Evolutionary conservation across 2,888 invertebrate genomes (phyloP).

Genomic region (Lithophane semibrunnea): DNA sequence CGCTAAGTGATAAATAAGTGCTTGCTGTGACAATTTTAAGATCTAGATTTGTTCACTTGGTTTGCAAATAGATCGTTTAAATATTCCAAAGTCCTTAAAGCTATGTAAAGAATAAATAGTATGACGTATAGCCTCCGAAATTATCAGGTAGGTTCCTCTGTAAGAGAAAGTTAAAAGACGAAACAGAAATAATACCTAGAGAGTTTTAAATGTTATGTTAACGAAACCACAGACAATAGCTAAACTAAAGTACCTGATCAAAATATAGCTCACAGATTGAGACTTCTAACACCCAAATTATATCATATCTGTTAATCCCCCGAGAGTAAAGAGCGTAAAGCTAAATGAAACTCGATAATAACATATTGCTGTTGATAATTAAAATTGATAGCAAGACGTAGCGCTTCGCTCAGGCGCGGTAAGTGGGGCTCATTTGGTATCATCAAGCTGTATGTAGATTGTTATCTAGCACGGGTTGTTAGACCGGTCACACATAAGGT

Average conservation of each 20-base stretch:
- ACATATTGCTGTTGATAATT: conserved; percentile 39
- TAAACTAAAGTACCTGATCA: not conserved
- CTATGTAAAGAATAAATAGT: not conserved
- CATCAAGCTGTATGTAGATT: conserved; percentile 35
- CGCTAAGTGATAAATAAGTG: conserved; percentile 22
- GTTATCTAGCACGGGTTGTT: conserved; percentile 36
- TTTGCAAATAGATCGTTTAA: not conserved
- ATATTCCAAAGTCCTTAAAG: not conserved
- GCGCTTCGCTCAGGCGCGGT: conserved; percentile 46
- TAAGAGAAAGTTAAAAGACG: not conserved
- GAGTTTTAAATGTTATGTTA: not conserved
- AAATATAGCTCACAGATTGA: not conserved
- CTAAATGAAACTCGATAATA: conserved; percentile 60
- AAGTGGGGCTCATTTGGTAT: conserved; percentile 47
- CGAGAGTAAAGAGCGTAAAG: conserved; percentile 53
- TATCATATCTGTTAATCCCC: conserved; percentile 9
- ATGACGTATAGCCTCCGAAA: not conserved
- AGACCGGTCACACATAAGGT: not conserved
- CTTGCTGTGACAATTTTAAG: not conserved
- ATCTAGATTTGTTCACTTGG: not conserved
- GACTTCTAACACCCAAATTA: not conserved
- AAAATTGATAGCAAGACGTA: conserved; percentile 46
- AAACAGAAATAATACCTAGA: not conserved
- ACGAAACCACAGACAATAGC: not conserved
- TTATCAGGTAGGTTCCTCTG: not conserved